A percentile compares a stretch with the other conserved stretches of the same genome.
Conservation (phyloP, 2,888 invertebrate genomes). For the Alloscopus bannaensis region DNA sequence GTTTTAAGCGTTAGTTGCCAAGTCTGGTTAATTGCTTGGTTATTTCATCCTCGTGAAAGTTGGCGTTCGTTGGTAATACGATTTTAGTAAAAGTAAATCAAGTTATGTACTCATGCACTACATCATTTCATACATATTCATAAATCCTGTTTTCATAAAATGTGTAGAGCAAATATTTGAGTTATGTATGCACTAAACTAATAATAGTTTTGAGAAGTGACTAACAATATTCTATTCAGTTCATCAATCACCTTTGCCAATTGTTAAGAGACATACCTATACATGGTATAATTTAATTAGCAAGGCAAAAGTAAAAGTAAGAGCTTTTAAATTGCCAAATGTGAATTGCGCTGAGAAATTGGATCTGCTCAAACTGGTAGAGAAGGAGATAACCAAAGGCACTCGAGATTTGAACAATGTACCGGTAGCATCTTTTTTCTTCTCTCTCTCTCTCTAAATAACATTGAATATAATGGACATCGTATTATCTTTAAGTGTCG, state of each 20-base stretch:
- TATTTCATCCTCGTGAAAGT: too few species aligned
- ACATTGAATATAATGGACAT: conserved; percentile 33
- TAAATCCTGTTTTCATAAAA: too few species aligned
- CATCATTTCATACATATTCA: too few species aligned
- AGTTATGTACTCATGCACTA: too few species aligned
- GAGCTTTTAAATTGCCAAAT: background rate
- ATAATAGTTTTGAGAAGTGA: background rate
- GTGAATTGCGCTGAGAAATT: background rate
- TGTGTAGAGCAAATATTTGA: too few species aligned
- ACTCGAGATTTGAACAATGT: background rate
- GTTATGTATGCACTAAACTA: too few species aligned
- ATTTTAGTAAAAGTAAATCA: too few species aligned
- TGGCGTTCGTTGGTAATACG: too few species aligned
- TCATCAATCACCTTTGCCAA: background rate
- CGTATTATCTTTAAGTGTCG: conserved; percentile 37
- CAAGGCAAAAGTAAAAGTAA: background rate
- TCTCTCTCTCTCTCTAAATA: background rate
- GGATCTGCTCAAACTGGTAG: background rate
- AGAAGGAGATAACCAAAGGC: background rate
- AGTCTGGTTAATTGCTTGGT: too few species aligned
- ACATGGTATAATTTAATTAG: too few species aligned
- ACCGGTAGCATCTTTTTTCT: background rate
- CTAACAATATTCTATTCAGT: background rate
- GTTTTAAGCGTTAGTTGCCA: too few species aligned
- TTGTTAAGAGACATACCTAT: background rate